Evolutionary conservation across 2,113 vertebrate genomes (phyloP), one percentile per base, ranked within the genome.

Genomic region (Xenopus laevis): DNA sequence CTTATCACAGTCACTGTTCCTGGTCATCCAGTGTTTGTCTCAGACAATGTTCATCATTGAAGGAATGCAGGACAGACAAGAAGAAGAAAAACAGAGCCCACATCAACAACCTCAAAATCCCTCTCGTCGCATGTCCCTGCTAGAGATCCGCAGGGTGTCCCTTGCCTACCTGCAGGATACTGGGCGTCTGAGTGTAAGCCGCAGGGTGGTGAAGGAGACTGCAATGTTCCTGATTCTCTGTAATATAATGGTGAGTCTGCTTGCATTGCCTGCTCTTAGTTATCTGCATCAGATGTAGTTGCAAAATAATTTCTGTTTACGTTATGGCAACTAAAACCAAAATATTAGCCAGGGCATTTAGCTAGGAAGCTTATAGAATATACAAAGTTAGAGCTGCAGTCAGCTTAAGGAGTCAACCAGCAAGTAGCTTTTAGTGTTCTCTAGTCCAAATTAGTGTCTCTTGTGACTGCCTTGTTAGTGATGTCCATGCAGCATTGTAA

Each of bases 1-100:
- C 79, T 83, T 98, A 64, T 86, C 90, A 68, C 93, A 93, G 71
- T 93, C 94, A 0, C 72, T 96, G 62, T 82, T 95, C 73, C 85
- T 92, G 45, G 90, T 98, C 79, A 69, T 95, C 72, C 92, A 98
- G 85, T 89, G 91, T 79, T 82, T 95, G 40, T 82, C 90, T 11
- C 96, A 98, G 81, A 98, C 95, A 18, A 79, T 96, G 82, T 98
- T 97, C 81, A 95, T 97, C 79, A 93, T 98, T 0, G 91, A 96
- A 0, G 94, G 95, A 17, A 90, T 98, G 67, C 91, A 94, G 78
- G 80, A 91, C 12, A 80, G 67, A 57, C 53, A 71, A 2, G 20
- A 10, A 58, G 66, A 59, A 46, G 17, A 65, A 13, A 50, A 50
- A 80, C 84, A 23, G 16, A 58, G 1, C 84, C 80, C 70, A 81